Conservation (phyloP, 2,888 invertebrate species). For the Diaprepes abbreviatus region DNA sequence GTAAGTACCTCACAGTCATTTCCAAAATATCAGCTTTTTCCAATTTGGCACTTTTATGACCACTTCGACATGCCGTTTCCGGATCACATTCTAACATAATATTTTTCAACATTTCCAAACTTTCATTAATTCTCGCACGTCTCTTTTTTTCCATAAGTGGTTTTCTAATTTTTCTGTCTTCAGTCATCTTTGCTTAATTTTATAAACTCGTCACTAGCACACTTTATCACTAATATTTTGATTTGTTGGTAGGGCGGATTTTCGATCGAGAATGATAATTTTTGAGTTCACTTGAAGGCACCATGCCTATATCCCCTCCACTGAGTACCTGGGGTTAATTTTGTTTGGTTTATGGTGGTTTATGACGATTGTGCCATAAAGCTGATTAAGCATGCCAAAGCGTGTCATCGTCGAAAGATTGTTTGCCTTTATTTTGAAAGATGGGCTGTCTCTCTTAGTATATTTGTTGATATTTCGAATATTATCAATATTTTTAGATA, state of each 20-base stretch:
- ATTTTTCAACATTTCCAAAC: conserved; percentile 52
- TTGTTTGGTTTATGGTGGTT: conserved; percentile 40
- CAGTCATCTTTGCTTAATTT: conserved; percentile 11
- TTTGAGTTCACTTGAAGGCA: conserved; percentile 13
- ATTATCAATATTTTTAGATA: too few species aligned
- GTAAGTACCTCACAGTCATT: conserved; percentile 67
- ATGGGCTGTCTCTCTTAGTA: background rate
- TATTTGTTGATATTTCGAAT: background rate
- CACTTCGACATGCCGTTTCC: conserved; percentile 44
- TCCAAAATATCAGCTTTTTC: conserved; percentile 57
- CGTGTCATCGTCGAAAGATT: conserved; percentile 32
- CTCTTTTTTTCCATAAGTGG: conserved; percentile 56
- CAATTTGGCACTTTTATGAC: conserved; percentile 48
- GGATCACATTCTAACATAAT: conserved; percentile 53
- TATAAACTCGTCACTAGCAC: background rate
- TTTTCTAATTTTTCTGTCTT: conserved; percentile 53
- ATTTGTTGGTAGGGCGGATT: conserved; percentile 29
- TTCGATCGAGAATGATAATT: conserved; percentile 11
- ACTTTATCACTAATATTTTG: background rate
- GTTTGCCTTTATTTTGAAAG: conserved; percentile 4
- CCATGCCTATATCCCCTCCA: conserved; percentile 11
- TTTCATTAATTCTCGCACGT: conserved; percentile 55
- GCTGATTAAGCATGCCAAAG: conserved; percentile 35
- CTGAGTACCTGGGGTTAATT: conserved; percentile 29
- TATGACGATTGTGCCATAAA: conserved; percentile 26